phyloP scores from a whole-genome alignment of 1,140 invertebrate species.

The Pseudomyrmex pallidus region DNA sequence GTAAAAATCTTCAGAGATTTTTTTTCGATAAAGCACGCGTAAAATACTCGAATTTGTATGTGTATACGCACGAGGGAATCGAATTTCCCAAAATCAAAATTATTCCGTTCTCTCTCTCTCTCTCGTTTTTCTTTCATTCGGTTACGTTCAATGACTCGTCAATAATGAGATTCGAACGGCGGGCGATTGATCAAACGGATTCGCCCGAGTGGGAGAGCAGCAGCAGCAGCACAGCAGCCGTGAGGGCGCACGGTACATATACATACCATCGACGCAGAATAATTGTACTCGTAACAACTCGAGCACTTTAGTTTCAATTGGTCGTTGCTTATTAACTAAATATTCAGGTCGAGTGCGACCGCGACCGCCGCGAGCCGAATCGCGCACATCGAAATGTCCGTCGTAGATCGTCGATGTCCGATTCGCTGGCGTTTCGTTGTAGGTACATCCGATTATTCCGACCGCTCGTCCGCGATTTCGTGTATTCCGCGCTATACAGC shows the following conservation, averaged over 20 bases:
- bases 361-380: conserved; percentile 30
- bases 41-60: not conserved
- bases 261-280: conserved; percentile 36
- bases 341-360: conserved; percentile 49
- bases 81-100: conserved; percentile 26
- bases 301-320: conserved; percentile 50
- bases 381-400: conserved; percentile 30
- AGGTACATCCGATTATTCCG: conserved; percentile 30
- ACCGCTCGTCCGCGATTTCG: conserved; percentile 29
- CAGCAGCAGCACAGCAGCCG: not conserved
- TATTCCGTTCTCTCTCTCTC: not conserved
- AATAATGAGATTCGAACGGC: conserved; percentile 36
- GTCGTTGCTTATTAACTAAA: conserved; percentile 55
- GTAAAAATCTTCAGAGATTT: conserved; percentile 7
- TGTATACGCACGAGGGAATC: conserved; percentile 8
- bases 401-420: conserved; percentile 19
- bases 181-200: conserved; percentile 42
- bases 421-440: not conserved
- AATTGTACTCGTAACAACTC: conserved; percentile 51
- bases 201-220: conserved; percentile 35
- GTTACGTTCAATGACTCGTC: conserved; percentile 37
- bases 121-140: conserved; percentile 6
- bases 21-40: not conserved
- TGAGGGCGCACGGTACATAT: conserved; percentile 12
- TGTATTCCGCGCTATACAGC: not conserved